A percentile compares a stretch with the other conserved stretches of the same genome.
phyloP scores from a whole-genome alignment of 2,797 vertebrate genomes.

The Carduelis carduelis region DNA sequence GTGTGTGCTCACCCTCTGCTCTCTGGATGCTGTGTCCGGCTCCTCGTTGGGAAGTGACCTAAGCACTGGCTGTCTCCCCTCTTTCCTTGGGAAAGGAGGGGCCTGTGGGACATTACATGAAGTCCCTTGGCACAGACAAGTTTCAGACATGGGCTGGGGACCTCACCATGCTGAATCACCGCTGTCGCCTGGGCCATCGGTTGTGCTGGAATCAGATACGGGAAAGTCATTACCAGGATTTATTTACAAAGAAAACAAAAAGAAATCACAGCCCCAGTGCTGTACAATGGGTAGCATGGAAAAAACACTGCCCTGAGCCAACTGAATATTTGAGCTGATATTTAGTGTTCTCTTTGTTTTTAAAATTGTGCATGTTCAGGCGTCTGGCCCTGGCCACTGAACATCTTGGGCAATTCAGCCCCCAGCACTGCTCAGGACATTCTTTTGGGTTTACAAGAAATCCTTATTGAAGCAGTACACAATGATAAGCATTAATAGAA shows the following conservation, averaged over 20 bases:
- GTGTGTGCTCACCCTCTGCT: fast-evolving
- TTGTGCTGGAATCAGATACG: neutral
- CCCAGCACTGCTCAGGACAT: neutral
- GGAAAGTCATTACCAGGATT: neutral
- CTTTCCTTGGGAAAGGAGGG: neutral
- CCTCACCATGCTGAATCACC: neutral
- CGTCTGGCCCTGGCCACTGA: neutral
- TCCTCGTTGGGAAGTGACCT: neutral
- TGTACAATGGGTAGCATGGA: neutral
- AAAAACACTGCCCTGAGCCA: neutral
- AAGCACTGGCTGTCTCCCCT: neutral
- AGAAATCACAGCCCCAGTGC: neutral
- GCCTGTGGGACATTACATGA: neutral
- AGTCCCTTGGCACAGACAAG: neutral
- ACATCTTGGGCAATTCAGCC: conserved; percentile 1
- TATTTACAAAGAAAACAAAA: conserved; percentile 29
- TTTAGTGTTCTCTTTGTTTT: neutral
- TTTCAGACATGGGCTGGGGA: neutral
- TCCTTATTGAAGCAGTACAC: neutral
- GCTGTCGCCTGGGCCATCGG: fast-evolving
- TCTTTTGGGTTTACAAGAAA: conserved; percentile 37
- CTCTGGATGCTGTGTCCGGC: neutral
- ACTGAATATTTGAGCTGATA: neutral
- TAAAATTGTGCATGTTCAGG: neutral
- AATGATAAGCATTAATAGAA: conserved; percentile 40